A percentile compares a stretch with the other conserved stretches of the same genome.
These are phyloP conservation scores for Notospermus geniculatus DNA, from an alignment of 1,140 invertebrate species.

Conservation along the genomic window DNA sequence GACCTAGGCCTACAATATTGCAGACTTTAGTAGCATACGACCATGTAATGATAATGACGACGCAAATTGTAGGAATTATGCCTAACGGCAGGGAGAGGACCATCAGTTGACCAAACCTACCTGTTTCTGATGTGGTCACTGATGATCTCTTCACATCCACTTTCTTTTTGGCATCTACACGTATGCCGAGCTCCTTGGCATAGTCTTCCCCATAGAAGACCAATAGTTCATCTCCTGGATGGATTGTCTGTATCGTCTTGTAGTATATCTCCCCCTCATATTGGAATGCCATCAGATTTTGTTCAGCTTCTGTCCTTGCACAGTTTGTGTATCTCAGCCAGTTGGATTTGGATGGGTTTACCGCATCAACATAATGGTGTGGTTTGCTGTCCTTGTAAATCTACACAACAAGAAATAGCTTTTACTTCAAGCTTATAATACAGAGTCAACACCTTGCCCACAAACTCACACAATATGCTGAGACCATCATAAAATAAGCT, in stretches of 20 bases:
- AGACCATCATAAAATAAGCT: background rate
- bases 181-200: conserved; percentile 44
- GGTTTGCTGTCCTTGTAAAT: conserved; percentile 31
- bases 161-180: conserved; percentile 7
- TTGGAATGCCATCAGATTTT: conserved; percentile 63
- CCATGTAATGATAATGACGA: no score
- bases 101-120: no score
- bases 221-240: conserved; percentile 55
- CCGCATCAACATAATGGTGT: conserved; percentile 57
- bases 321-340: conserved; percentile 67
- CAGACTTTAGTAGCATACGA: no score
- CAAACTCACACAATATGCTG: background rate
- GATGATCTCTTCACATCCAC: background rate
- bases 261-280: conserved; percentile 62
- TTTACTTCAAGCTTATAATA: background rate
- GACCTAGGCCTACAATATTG: no score
- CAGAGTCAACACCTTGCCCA: background rate
- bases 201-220: conserved; percentile 62
- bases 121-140: no score
- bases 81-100: no score
- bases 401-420: conserved; percentile 15
- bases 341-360: conserved; percentile 54
- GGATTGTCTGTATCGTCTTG: conserved; percentile 23
- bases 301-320: conserved; percentile 56
- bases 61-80: no score